Percentiles rank a stretch among this genome's conserved stretches.
Conservation (phyloP, 2,113 vertebrate species). For the Morone chrysops region DNA sequence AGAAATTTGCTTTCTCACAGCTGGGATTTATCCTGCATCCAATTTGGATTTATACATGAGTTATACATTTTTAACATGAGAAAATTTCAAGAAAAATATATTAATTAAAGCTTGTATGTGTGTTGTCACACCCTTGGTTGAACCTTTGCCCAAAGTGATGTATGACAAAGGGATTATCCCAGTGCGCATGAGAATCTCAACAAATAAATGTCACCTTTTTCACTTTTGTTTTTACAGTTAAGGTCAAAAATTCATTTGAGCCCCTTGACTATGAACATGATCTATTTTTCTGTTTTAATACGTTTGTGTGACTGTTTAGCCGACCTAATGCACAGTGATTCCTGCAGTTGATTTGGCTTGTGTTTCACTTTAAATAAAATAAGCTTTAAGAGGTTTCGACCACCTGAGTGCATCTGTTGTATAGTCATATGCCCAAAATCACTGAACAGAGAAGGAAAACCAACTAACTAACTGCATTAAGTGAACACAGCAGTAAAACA, state of each 20-base stretch:
- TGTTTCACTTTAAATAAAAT: neutral
- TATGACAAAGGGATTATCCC: constrained; percentile 27
- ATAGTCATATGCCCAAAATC: neutral
- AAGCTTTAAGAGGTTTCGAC: neutral
- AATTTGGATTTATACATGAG: rapidly evolving
- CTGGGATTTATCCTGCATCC: constrained; percentile 3
- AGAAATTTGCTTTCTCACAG: neutral
- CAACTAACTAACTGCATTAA: neutral
- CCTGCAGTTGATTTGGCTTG: neutral
- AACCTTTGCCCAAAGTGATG: neutral
- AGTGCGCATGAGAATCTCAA: neutral
- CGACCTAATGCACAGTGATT: neutral
- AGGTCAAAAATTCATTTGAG: neutral
- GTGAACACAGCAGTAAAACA: neutral
- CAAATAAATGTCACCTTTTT: constrained; percentile 1
- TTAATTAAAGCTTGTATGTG: neutral
- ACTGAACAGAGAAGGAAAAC: neutral
- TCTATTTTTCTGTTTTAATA: neutral
- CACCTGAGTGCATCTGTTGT: constrained; percentile 13
- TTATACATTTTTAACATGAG: neutral
- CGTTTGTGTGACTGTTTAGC: neutral
- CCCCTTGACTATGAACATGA: neutral
- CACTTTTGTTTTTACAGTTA: neutral
- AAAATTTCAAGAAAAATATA: neutral
- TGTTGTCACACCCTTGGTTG: constrained; percentile 9